Evolutionary conservation across 1,140 invertebrate genomes (phyloP).

Genomic region (Zaprionus camerounensis): DNA sequence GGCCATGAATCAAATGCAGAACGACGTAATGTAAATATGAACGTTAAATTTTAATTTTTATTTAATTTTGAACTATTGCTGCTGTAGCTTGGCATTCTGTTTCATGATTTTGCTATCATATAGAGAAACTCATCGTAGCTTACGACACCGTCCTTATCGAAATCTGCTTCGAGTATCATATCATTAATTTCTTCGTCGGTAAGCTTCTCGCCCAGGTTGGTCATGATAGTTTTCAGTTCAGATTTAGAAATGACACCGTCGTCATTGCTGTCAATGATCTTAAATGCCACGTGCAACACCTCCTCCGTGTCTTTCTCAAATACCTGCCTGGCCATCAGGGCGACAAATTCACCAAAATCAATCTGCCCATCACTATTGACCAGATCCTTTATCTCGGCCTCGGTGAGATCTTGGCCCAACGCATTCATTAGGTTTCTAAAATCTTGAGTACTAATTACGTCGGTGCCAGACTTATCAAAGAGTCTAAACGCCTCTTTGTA

Average conservation of each 20-base stretch:
- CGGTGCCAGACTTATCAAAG: constrained; percentile 97
- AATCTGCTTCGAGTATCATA: constrained; percentile 92
- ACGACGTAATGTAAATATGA: neutral
- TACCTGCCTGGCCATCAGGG: constrained; percentile 53
- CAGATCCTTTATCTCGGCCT: constrained; percentile 58
- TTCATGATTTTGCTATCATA: constrained; percentile 64
- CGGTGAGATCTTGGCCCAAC: constrained; percentile 61
- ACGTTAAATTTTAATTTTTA: neutral
- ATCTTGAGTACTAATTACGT: constrained; percentile 95
- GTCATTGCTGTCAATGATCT: constrained; percentile 65
- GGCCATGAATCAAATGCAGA: too few species aligned
- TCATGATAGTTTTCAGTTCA: constrained; percentile 57
- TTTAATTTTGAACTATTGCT: constrained; percentile 36
- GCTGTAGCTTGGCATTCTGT: neutral
- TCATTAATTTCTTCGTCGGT: constrained; percentile 72
- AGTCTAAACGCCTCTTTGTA: constrained; percentile 86
- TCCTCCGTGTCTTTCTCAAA: constrained; percentile 56
- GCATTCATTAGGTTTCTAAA: constrained; percentile 94
- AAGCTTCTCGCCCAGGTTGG: constrained; percentile 62
- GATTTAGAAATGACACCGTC: constrained; percentile 66
- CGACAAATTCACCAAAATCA: constrained; percentile 60
- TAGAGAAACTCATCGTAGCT: constrained; percentile 89
- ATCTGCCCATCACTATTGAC: constrained; percentile 47
- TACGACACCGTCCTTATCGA: constrained; percentile 95
- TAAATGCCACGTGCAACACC: constrained; percentile 68